Evolutionary conservation across 1,140 invertebrate genomes (phyloP).

Genomic region (Plutomurus gul): DNA sequence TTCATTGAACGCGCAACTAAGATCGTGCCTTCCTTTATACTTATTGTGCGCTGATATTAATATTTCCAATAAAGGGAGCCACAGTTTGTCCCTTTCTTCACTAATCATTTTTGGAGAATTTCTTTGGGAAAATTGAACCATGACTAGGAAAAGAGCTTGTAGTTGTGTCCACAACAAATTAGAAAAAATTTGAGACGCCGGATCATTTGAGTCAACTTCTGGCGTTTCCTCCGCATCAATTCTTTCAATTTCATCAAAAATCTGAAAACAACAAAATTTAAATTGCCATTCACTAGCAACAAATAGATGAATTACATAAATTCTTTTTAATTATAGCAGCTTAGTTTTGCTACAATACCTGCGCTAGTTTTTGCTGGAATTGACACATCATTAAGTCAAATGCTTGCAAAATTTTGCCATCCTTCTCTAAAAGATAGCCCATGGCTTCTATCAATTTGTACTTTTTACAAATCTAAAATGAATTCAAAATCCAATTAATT

Average conservation of each 20-base stretch:
- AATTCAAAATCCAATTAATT: background rate
- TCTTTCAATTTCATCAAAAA: slow-evolving; percentile 53
- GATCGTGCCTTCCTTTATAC: slow-evolving; percentile 56
- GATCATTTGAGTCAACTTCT: background rate
- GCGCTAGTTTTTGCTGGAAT: slow-evolving; percentile 47
- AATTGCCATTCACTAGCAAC: background rate
- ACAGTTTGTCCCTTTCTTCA: slow-evolving; percentile 61
- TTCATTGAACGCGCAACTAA: slow-evolving; percentile 56
- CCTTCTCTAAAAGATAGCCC: slow-evolving; percentile 64
- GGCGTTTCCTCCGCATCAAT: background rate
- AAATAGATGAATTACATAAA: background rate
- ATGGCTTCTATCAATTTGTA: slow-evolving; percentile 61
- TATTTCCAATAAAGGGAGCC: slow-evolving; percentile 64
- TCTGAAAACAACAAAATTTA: slow-evolving; percentile 11
- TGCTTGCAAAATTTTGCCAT: slow-evolving; percentile 62
- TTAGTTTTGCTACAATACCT: slow-evolving; percentile 3
- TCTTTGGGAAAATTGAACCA: slow-evolving; percentile 62
- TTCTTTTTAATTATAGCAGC: background rate
- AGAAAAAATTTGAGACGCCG: slow-evolving; percentile 21
- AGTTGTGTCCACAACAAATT: slow-evolving; percentile 55
- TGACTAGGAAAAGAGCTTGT: slow-evolving; percentile 57
- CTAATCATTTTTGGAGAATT: slow-evolving; percentile 59
- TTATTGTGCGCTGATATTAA: slow-evolving; percentile 61
- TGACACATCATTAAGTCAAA: slow-evolving; percentile 58
- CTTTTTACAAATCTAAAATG: slow-evolving; percentile 56